Evolutionary conservation across 2,888 invertebrate genomes (phyloP), one percentile per base, ranked within the genome.

Genomic region (Metellina segmentata): DNA sequence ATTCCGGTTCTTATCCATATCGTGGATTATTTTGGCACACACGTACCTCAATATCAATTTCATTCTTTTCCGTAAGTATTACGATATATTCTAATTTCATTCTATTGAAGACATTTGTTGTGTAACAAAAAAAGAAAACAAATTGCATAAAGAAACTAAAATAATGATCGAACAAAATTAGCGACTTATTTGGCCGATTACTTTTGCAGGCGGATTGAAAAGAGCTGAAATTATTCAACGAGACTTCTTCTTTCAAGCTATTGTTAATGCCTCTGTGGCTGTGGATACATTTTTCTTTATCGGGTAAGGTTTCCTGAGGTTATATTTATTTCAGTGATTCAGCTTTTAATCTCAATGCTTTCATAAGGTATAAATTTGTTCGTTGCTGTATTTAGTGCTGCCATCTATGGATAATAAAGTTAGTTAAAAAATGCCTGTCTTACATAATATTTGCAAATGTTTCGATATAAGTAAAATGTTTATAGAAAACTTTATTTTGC

Each of bases 251-350:
- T 93, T 93, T 52, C 89, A 90, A 83, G 90, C 87, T 2, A 53
- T 93, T 13, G 75, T 93, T 0, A 93, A 93, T 48, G 93, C 93
- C 7, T 85, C 91, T 4, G 91, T 93, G n/a, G 93, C 93, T 34
- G 92, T 93, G 13, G 93, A 93, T 34, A 93, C 93, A 0, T 93
- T 93, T 61, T 93, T 93, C 72, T 93, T 90, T 79, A 85, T 93
- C 0, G 93, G 93, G 88, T 93, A 90, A 81, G 34, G 34, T 34
- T 34, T 34, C 4, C 34, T 49, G 79, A 70, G 49, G 9, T 51
- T 85, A 75, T n/a, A 20, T n/a, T 34, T 19, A 49, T 61, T 61
- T 61, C 19, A 34, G 51, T 1, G n/a, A 71, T 69, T 70, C 13
- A 81, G 69, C 0, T 71, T 6, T n/a, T 82, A 34, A 49, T 49